A percentile compares a stretch with the other conserved stretches of the same genome.
These are phyloP conservation scores for Halichoerus grypus DNA, from an alignment of 2,113 vertebrate genomes.

Conservation along the genomic window DNA sequence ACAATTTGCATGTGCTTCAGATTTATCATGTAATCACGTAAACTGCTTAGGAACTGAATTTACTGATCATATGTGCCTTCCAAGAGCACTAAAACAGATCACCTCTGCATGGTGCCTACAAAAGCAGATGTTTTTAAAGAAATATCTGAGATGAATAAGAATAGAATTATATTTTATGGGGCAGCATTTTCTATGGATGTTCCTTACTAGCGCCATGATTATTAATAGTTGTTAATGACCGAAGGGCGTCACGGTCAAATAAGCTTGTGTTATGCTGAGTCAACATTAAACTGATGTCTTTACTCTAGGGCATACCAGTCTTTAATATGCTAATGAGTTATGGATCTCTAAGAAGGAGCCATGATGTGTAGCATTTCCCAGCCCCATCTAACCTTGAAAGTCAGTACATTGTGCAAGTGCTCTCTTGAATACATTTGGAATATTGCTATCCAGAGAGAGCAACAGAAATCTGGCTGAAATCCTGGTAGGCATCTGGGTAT, in stretches of 20 bases:
- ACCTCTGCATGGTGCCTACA: not conserved
- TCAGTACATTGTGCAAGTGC: too few relatives aligned
- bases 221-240: not conserved
- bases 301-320: not conserved
- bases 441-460: not conserved
- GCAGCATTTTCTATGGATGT: not conserved
- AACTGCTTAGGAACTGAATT: conserved; percentile 37
- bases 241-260: not conserved
- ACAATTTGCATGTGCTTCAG: not conserved
- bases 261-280: not conserved
- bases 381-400: not conserved
- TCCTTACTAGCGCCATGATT: too few relatives aligned
- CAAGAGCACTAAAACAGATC: not conserved
- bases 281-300: not conserved
- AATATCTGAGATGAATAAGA: not conserved
- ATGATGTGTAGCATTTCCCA: not conserved
- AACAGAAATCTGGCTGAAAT: not conserved
- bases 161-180: not conserved
- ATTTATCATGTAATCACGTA: conserved; percentile 37
- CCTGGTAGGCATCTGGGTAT: not conserved
- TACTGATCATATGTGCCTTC: not conserved
- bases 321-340: not conserved
- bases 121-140: conserved; percentile 13
- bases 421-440: not conserved
- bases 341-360: not conserved